These are phyloP conservation scores for Sialia sialis DNA, from an alignment of 2,113 vertebrate genomes.

Conservation along the genomic window DNA sequence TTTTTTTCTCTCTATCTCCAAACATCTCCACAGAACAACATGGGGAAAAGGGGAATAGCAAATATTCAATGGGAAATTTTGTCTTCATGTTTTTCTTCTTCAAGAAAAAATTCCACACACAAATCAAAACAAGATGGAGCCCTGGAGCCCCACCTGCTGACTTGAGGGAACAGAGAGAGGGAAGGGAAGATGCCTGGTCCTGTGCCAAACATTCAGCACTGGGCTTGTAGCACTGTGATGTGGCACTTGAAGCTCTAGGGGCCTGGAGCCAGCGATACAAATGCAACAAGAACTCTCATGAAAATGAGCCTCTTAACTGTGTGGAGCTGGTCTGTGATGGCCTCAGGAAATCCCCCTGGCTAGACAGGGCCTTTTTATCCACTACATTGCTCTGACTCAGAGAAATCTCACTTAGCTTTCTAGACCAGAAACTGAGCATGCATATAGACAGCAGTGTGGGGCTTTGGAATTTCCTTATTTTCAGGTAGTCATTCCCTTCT, in stretches of 20 bases:
- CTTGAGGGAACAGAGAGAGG: constrained; percentile 32
- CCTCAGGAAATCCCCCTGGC: constrained; percentile 79
- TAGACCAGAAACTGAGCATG: constrained; percentile 65
- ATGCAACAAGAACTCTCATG: constrained; percentile 67
- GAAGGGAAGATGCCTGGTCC: constrained; percentile 44
- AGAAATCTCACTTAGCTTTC: constrained; percentile 67
- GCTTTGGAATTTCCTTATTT: constrained; percentile 52
- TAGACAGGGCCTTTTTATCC: constrained; percentile 75
- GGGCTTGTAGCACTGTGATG: constrained; percentile 64
- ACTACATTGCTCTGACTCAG: constrained; percentile 68
- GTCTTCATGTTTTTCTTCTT: neutral
- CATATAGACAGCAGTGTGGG: neutral
- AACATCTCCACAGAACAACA: neutral
- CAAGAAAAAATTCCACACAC: neutral
- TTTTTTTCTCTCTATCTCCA: neutral
- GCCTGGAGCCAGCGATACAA: constrained; percentile 70
- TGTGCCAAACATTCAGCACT: constrained; percentile 36
- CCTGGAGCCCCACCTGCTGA: constrained; percentile 48
- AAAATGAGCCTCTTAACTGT: constrained; percentile 68
- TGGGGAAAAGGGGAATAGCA: neutral
- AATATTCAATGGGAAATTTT: neutral
- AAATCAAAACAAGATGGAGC: constrained; percentile 30
- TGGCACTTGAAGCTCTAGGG: constrained; percentile 71
- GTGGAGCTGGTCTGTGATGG: constrained; percentile 71
- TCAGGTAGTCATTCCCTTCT: constrained; percentile 3